Evolutionary conservation across 2,113 vertebrate species (phyloP).

Genomic region (Cyprinodon tularosa): DNA sequence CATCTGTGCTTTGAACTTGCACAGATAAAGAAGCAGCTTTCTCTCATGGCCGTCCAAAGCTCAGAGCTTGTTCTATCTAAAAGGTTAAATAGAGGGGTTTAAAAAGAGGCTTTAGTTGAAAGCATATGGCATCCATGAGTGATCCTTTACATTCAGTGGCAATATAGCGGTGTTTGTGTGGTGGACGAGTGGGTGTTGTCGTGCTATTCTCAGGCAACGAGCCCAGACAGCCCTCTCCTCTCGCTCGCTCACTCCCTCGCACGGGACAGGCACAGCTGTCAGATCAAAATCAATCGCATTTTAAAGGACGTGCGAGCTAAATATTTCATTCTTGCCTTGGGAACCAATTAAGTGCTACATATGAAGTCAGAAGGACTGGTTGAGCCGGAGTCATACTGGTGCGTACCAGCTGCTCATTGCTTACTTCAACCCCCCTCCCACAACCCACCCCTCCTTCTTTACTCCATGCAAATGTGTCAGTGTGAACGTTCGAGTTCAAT

Average conservation of each 20-base stretch:
- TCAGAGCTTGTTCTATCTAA: slow-evolving; percentile 53
- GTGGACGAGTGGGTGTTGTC: slow-evolving; percentile 75
- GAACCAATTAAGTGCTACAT: slow-evolving; percentile 84
- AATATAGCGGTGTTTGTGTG: slow-evolving; percentile 75
- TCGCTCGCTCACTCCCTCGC: slow-evolving; percentile 71
- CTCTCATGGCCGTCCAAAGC: slow-evolving; percentile 52
- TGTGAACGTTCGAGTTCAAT: slow-evolving; percentile 81
- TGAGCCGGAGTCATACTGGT: slow-evolving; percentile 82
- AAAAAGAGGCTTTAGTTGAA: slow-evolving; percentile 70
- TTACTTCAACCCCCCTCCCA: slow-evolving; percentile 67
- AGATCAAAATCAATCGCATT: slow-evolving; percentile 84
- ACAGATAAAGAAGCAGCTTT: slow-evolving; percentile 50
- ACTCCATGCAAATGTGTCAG: slow-evolving; percentile 80
- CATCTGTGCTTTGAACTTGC: slow-evolving; percentile 42
- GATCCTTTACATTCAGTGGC: slow-evolving; percentile 74
- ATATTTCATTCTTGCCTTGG: slow-evolving; percentile 84
- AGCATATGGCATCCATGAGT: slow-evolving; percentile 76
- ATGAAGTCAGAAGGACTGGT: slow-evolving; percentile 83
- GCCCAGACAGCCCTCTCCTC: slow-evolving; percentile 76
- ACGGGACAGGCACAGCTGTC: slow-evolving; percentile 82
- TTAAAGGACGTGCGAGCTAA: slow-evolving; percentile 82
- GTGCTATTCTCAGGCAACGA: slow-evolving; percentile 72
- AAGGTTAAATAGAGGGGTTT: slow-evolving; percentile 66
- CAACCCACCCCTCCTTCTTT: slow-evolving; percentile 43
- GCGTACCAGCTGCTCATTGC: slow-evolving; percentile 81